These are phyloP conservation scores for Drosophila falleni DNA, from an alignment of 2,888 invertebrate species.

Conservation along the genomic window DNA sequence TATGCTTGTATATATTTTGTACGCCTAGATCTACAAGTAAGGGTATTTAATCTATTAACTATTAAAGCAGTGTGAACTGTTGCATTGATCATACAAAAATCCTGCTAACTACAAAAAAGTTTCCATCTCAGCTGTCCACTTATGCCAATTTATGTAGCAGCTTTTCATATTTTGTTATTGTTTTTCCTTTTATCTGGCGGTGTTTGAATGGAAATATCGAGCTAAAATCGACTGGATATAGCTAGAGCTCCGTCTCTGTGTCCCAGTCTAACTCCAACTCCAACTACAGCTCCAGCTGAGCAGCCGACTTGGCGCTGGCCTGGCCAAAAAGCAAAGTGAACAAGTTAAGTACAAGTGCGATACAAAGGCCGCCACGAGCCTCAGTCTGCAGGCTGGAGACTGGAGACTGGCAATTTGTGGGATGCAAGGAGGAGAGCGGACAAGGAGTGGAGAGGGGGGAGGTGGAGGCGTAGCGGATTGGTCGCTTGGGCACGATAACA, in stretches of 20 bases:
- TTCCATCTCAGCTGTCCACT: slow-evolving; percentile 59
- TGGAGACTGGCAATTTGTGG: slow-evolving; percentile 46
- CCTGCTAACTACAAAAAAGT: slow-evolving; percentile 19
- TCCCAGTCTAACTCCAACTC: background rate
- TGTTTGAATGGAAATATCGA: slow-evolving; percentile 30
- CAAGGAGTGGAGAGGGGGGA: background rate
- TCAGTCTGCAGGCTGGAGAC: slow-evolving; percentile 33
- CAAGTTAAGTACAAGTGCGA: slow-evolving; percentile 57
- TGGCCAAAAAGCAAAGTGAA: slow-evolving; percentile 35
- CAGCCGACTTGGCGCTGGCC: slow-evolving; percentile 40
- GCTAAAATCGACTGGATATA: slow-evolving; percentile 42
- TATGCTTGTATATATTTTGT: no score
- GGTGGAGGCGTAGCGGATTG: slow-evolving; percentile 16
- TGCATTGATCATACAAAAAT: slow-evolving; percentile 36
- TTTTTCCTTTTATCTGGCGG: slow-evolving; percentile 14
- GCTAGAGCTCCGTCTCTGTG: background rate
- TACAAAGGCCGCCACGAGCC: slow-evolving; percentile 64
- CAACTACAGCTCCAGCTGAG: slow-evolving; percentile 41
- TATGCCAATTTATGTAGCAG: slow-evolving; percentile 71
- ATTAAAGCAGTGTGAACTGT: slow-evolving; percentile 17
- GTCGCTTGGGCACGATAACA: slow-evolving; percentile 81
- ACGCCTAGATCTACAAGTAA: background rate
- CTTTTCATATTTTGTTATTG: slow-evolving; percentile 23
- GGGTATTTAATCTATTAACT: background rate
- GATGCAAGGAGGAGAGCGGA: background rate